Conservation (phyloP, 2,113 vertebrate genomes). For the Himantopus leucocephalus region DNA sequence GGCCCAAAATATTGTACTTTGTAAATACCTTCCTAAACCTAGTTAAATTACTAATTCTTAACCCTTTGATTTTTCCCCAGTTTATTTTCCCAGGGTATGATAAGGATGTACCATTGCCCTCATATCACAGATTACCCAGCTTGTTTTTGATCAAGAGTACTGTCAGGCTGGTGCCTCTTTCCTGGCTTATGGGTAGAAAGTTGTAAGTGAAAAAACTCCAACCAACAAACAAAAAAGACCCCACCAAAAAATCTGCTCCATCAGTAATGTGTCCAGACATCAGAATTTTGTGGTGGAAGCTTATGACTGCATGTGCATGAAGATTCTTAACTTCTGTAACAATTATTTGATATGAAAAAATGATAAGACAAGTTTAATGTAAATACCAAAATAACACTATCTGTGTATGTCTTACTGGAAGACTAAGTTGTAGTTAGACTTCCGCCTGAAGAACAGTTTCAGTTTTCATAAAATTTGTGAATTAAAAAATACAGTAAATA, state of each 20-base stretch:
- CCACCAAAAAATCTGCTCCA: neutral
- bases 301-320: neutral
- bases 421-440: neutral
- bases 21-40: neutral
- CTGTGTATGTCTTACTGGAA: neutral
- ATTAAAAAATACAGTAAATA: neutral
- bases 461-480: neutral
- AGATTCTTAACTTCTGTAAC: neutral
- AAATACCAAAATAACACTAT: neutral
- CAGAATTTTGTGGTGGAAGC: neutral
- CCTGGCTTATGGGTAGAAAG: neutral
- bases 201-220: neutral
- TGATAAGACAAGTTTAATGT: neutral
- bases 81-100: neutral
- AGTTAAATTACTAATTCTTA: neutral
- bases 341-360: neutral
- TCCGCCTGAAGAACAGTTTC: neutral
- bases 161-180: neutral
- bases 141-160: neutral
- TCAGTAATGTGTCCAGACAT: neutral
- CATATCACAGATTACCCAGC: neutral
- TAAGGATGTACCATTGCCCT: neutral
- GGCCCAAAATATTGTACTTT: neutral
- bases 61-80: neutral
- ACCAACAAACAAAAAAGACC: neutral